A percentile compares a stretch with the other conserved stretches of the same genome.
These are phyloP conservation scores for Callithrix jacchus DNA, from an alignment of 2,113 vertebrate genomes.

Conservation along the genomic window DNA sequence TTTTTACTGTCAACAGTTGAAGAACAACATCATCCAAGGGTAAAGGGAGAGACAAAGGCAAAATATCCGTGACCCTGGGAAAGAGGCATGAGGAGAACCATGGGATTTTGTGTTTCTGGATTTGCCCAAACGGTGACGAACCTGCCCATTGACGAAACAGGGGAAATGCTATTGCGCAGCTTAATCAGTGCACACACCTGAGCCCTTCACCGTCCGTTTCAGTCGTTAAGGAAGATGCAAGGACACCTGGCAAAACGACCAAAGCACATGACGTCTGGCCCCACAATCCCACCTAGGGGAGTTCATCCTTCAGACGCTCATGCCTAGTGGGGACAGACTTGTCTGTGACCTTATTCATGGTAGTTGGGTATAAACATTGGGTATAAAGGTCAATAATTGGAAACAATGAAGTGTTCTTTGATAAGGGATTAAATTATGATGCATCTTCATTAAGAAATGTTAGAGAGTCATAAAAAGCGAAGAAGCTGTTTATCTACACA, in stretches of 20 bases:
- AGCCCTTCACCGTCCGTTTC: background rate
- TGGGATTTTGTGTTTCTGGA: background rate
- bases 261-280: background rate
- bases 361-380: background rate
- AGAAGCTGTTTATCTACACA: background rate
- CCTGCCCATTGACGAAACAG: background rate
- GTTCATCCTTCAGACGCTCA: background rate
- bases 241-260: background rate
- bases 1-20: background rate
- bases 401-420: background rate
- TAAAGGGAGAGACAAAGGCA: background rate
- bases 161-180: background rate
- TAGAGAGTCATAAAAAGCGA: background rate
- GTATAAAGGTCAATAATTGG: background rate
- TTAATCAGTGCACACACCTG: background rate
- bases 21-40: background rate
- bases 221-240: background rate
- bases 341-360: background rate
- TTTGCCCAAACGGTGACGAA: background rate
- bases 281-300: no score
- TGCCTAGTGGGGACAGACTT: background rate
- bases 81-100: background rate
- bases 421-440: background rate
- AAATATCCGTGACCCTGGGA: background rate
- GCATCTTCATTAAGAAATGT: background rate